Conservation (phyloP, 2,113 vertebrate species). For the Crotophaga sulcirostris region DNA sequence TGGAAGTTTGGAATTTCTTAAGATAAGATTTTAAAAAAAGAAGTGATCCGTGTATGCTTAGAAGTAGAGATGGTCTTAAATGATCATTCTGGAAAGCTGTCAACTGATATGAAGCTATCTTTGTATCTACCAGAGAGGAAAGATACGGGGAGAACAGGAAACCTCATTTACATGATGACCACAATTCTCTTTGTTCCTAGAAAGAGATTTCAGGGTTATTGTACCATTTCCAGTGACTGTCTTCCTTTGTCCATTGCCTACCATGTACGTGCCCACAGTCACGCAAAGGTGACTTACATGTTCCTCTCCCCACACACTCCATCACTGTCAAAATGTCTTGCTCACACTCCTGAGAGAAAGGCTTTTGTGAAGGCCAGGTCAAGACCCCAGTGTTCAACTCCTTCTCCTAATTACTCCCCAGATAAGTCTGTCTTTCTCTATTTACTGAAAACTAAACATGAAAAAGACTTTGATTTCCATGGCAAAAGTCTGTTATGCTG, state of each 20-base stretch:
- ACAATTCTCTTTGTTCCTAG: background rate
- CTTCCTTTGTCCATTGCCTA: background rate
- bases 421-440: background rate
- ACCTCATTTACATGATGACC: background rate
- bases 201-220: background rate
- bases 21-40: background rate
- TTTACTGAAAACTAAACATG: background rate
- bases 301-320: background rate
- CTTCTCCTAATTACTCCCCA: background rate
- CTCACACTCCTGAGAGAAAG: background rate
- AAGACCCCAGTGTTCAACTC: background rate
- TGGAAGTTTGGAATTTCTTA: background rate
- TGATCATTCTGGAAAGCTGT: background rate
- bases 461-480: background rate
- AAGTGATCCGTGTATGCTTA: background rate
- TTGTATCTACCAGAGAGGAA: background rate
- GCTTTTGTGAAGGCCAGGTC: background rate
- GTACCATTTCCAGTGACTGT: background rate
- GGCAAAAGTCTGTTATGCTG: background rate
- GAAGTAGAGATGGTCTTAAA: background rate
- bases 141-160: background rate
- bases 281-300: background rate
- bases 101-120: background rate
- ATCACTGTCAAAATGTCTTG: background rate
- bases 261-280: rapidly evolving